Conservation (phyloP, 2,113 vertebrate genomes). For the Agapornis roseicollis region DNA sequence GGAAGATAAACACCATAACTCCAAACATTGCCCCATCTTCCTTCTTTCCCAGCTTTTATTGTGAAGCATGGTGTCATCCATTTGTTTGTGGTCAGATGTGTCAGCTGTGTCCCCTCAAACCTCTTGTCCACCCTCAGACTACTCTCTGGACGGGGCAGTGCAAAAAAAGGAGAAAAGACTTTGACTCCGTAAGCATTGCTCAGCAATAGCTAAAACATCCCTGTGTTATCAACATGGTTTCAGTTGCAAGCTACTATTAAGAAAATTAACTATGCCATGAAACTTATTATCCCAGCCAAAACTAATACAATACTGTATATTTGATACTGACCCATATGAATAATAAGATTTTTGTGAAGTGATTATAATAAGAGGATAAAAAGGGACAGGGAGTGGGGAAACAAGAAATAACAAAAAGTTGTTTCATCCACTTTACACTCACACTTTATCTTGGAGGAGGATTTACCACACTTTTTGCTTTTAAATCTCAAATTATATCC, state of each 20-base stretch:
- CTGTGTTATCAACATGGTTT: not conserved
- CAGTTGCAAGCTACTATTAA: not conserved
- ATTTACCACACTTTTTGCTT: not conserved
- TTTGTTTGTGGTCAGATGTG: not conserved
- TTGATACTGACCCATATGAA: not conserved
- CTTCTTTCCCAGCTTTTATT: not conserved
- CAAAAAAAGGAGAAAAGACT: not conserved
- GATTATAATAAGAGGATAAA: not conserved
- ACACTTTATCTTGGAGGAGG: not conserved
- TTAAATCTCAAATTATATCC: not conserved
- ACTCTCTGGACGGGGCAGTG: fast-evolving
- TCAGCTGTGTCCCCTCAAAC: not conserved
- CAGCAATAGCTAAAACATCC: not conserved
- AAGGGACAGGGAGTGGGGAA: fast-evolving
- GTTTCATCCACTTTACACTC: not conserved
- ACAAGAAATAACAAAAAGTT: not conserved
- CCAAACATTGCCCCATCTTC: not conserved
- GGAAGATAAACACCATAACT: not conserved
- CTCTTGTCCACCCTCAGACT: not conserved
- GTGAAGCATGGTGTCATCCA: not conserved
- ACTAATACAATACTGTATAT: not conserved
- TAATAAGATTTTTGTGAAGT: not conserved
- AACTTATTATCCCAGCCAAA: not conserved
- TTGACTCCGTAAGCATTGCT: not conserved
- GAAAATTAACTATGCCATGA: not conserved